phyloP scores from a whole-genome alignment of 2,888 invertebrate genomes.

The Lysandra coridon region DNA sequence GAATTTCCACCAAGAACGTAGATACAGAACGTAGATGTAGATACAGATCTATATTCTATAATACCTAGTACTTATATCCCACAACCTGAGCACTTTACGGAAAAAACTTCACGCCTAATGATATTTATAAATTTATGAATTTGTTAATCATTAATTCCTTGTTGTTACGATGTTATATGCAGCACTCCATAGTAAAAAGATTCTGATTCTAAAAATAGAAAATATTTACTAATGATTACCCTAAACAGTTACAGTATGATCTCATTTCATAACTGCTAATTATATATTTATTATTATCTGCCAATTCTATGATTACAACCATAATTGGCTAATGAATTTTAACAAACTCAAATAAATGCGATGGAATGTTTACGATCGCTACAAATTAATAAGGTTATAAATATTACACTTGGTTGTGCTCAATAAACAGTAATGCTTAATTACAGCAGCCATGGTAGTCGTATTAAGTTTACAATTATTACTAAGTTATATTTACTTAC shows the following conservation, averaged over 20 bases:
- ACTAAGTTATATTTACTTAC: too few relatives aligned
- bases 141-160: too few relatives aligned
- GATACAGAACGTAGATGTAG: too few relatives aligned
- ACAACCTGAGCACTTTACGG: too few relatives aligned
- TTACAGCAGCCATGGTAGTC: background rate
- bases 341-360: slow-evolving; percentile 4
- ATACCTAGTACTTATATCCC: too few relatives aligned
- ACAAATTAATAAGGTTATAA: background rate
- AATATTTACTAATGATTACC: slow-evolving; percentile 19
- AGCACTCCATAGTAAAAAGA: too few relatives aligned
- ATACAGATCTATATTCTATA: too few relatives aligned
- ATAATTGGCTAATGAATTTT: slow-evolving; percentile 7
- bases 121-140: too few relatives aligned
- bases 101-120: too few relatives aligned
- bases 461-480: background rate
- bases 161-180: too few relatives aligned
- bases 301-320: background rate
- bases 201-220: background rate
- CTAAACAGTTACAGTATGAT: background rate
- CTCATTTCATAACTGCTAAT: slow-evolving; percentile 2
- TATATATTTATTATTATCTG: slow-evolving; percentile 12
- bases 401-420: background rate
- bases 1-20: too few relatives aligned
- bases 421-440: background rate
- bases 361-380: background rate